Base-by-base conservation (phyloP, 1,140 invertebrate genomes). In the Drosophila ananassae region DNA sequence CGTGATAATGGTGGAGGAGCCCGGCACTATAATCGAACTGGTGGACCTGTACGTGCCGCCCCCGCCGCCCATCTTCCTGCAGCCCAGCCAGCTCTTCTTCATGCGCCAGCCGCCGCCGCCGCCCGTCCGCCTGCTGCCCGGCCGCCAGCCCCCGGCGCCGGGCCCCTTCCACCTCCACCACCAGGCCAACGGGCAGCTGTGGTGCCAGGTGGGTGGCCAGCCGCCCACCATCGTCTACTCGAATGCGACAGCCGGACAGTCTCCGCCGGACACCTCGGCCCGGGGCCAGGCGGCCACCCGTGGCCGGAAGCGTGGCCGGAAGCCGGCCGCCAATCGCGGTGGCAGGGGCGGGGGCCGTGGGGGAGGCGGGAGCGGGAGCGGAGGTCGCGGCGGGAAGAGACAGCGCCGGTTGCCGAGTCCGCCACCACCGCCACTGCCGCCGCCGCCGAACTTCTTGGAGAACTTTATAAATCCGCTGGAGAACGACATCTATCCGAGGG, bases 381-480 rank as follows among this genome's bases (percentile, higher is more conserved):
- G 41, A 7, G 41, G 41, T 13, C 41, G 41, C 8, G 41, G 13
- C 13, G 13, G 5, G 7, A 3, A 10, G 9, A 7, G 44, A 10
- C 8, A 21, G 7, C 44, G 44, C 2, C 9, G 9, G 21, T 0
- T 2, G 17, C 24, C 10, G 8, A 21, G 13, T 8, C 44, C 44
- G 2, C 44, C 53, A 0, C 32, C 52, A 1, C 68, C 64, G 0
- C 44, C 52, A 0, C 30, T 72, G 63, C 63, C 68, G 1, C 34
- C 63, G 28, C 25, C 22, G 8, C 63, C 63, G 13, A 69, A 69
- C 12, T 68, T 32, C 3, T n/a, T 69, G 34, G 7, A 13, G 9
- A 8, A 68, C 10, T 32, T 57, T 5, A 58, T 72, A 28, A 72
- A 72, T 59, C 68, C 68, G 17, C 28, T 69, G 34, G 68, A 58